A percentile compares a stretch with the other conserved stretches of the same genome.
Evolutionary conservation across 2,113 vertebrate species (phyloP).

Genomic region (Perca flavescens): DNA sequence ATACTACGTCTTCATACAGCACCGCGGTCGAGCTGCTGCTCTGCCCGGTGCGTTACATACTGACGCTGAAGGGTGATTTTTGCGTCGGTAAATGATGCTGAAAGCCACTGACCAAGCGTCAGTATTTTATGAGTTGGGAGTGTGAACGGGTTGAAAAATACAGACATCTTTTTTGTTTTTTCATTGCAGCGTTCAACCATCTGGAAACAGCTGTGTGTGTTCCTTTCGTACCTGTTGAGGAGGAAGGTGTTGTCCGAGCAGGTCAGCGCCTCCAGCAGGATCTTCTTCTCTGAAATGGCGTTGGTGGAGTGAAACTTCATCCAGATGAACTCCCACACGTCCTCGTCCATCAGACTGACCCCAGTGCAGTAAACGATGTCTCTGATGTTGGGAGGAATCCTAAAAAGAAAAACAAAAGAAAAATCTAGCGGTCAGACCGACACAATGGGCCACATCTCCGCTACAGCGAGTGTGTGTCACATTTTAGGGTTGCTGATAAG

Average conservation of each 20-base stretch:
- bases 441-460: not conserved
- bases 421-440: not conserved
- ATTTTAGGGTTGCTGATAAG: not conserved
- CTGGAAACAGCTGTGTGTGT: too few relatives aligned
- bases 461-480: not conserved
- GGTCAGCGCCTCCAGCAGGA: conserved; percentile 95
- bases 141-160: too few relatives aligned
- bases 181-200: not conserved
- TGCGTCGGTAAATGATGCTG: too few relatives aligned
- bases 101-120: too few relatives aligned
- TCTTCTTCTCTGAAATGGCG: conserved; percentile 96
- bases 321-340: conserved; percentile 99
- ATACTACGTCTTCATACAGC: too few relatives aligned
- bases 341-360: conserved; percentile 97
- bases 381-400: conserved; percentile 96
- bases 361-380: conserved; percentile 99
- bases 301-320: conserved; percentile 98
- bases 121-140: too few relatives aligned
- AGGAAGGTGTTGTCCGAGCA: conserved; percentile 96
- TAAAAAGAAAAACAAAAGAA: conserved; percentile 54
- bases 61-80: too few relatives aligned
- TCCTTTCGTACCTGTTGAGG: conserved; percentile 87
- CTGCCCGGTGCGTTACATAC: too few relatives aligned
- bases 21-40: too few relatives aligned
- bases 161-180: not conserved